A percentile compares a stretch with the other conserved stretches of the same genome.
These are phyloP conservation scores for Astatotilapia flaviijosephi DNA, from an alignment of 2,113 vertebrate species.

Conservation along the genomic window DNA sequence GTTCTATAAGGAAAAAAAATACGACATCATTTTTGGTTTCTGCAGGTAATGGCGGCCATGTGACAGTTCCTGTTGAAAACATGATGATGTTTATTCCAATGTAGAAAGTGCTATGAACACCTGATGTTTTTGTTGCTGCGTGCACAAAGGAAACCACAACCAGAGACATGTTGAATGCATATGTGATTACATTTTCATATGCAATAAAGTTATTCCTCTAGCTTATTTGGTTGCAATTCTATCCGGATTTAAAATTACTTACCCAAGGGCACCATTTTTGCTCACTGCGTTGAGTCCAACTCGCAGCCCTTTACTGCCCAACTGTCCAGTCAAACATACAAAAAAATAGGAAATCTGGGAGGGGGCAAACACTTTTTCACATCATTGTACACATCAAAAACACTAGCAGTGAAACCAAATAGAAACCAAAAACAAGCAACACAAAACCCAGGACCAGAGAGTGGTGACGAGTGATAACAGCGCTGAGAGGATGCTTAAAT, in stretches of 20 bases:
- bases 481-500: not conserved
- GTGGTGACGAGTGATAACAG: not conserved
- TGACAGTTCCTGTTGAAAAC: not conserved
- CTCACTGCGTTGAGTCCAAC: not conserved
- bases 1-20: not conserved
- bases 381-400: not conserved
- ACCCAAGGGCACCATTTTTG: not conserved
- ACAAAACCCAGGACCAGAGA: not conserved
- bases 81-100: not conserved
- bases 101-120: not conserved
- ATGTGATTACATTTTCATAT: not conserved
- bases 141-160: not conserved
- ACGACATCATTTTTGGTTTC: not conserved
- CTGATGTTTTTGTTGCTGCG: not conserved
- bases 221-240: not conserved
- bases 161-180: not conserved
- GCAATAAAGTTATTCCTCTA: not conserved
- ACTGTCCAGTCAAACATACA: not conserved
- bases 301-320: rapidly evolving
- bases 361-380: not conserved
- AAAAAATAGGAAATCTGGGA: rapidly evolving
- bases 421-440: not conserved
- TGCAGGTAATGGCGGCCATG: not conserved
- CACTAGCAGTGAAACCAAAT: not conserved
- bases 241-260: rapidly evolving